Percentiles rank a stretch among this genome's conserved stretches.
Evolutionary conservation across 2,888 invertebrate species (phyloP).

Genomic region (Pollenia labialis): DNA sequence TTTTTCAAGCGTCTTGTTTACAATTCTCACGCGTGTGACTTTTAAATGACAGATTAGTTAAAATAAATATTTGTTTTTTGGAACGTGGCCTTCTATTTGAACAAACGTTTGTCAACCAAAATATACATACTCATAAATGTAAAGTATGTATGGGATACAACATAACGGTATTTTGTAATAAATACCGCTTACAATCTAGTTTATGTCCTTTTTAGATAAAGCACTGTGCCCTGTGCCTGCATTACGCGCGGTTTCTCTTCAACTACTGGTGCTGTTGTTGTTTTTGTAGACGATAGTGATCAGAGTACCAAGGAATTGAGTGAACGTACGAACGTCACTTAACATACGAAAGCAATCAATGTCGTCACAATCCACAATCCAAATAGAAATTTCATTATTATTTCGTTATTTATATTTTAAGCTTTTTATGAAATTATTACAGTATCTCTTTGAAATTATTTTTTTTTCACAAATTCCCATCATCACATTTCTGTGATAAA

Average conservation of each 20-base stretch:
- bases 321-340: conserved; percentile 29
- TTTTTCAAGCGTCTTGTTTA: conserved; percentile 79
- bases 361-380: conserved; percentile 53
- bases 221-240: conserved; percentile 72
- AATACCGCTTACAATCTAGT: conserved; percentile 51
- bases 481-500: conserved; percentile 33
- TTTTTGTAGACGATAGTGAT: conserved; percentile 49
- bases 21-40: conserved; percentile 84
- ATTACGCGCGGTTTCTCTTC: conserved; percentile 71
- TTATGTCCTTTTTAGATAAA: conserved; percentile 79
- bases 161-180: conserved; percentile 74
- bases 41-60: conserved; percentile 84
- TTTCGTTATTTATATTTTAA: conserved; percentile 14
- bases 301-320: conserved; percentile 17
- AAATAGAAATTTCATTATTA: conserved; percentile 43
- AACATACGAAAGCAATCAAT: conserved; percentile 46
- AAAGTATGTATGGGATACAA: conserved; percentile 67
- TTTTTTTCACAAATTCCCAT: conserved; percentile 45
- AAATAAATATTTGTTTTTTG: conserved; percentile 82
- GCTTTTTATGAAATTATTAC: conserved; percentile 58
- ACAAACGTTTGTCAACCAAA: conserved; percentile 53
- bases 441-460: not conserved
- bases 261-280: conserved; percentile 35
- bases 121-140: conserved; percentile 3
- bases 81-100: conserved; percentile 76